Percentiles rank a stretch among this genome's conserved stretches.
These are phyloP conservation scores for Leucosticte australis DNA, from an alignment of 2,113 vertebrate species.

Conservation along the genomic window DNA sequence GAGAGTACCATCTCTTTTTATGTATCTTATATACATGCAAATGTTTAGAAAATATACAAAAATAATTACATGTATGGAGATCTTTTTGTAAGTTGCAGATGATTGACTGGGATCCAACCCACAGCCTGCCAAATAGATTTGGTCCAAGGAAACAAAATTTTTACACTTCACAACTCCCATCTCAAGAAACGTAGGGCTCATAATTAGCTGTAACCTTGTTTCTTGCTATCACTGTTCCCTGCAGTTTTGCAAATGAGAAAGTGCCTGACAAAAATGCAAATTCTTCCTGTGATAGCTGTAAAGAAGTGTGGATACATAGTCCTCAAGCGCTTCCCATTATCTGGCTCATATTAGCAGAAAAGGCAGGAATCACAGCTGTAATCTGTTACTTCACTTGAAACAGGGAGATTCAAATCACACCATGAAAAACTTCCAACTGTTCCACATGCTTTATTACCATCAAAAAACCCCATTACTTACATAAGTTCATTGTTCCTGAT, in stretches of 20 bases:
- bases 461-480: constrained; percentile 72
- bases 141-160: not conserved
- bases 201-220: not conserved
- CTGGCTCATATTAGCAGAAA: constrained; percentile 25
- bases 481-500: constrained; percentile 99
- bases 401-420: constrained; percentile 35
- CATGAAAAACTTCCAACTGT: not conserved
- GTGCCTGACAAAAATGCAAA: constrained; percentile 35
- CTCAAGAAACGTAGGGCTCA: not conserved
- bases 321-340: not conserved
- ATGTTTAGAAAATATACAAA: not conserved
- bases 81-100: not conserved
- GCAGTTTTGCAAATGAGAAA: not conserved
- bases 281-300: constrained; percentile 24
- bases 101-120: not conserved
- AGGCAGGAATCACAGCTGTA: constrained; percentile 32
- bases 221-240: not conserved
- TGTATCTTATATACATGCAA: not conserved
- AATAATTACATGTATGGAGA: not conserved
- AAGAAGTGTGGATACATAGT: not conserved
- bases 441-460: not conserved
- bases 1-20: not conserved
- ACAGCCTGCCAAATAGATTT: not conserved
- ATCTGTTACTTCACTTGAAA: constrained; percentile 37
- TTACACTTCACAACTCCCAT: not conserved